Base-by-base conservation (phyloP, 2,113 vertebrate species). In the Mus spicilegus region DNA sequence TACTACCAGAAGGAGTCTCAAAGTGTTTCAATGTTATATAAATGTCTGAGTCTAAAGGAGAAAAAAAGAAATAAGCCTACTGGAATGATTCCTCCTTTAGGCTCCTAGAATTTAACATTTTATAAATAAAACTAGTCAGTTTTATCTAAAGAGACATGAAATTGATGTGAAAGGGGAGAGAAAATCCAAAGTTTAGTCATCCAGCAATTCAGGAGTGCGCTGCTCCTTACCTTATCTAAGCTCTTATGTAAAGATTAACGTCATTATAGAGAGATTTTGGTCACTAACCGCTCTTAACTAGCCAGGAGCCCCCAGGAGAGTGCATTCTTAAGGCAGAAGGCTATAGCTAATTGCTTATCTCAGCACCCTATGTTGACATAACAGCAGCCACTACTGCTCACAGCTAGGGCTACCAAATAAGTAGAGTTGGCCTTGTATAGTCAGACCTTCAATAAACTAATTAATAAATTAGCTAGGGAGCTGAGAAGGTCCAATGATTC, bases 251-350 rank as follows among this genome's bases (percentile, higher is more conserved):
- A 95, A 90, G 94, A 94, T 91, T 91, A 70, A 63, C 95, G 84
- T 92, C 93, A 96, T 96, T 4, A 89, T 95, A 95, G 98, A 96
- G 94, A 96, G 95, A 94, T 97, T 89, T 97, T 97, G 96, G 98
- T 96, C 98, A 95, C 97, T 96, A 97, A 98, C 97, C 84, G 97
- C 97, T 89, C 95, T 77, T 90, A 97, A 87, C 97, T 92, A 94
- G 96, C 98, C 97, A 80, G 97, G 95, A 98, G 97, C 75, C 94
- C 96, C 96, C 97, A 96, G 91, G 54, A 92, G 97, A 98, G 97
- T 28, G 3, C 82, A 97, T 97, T 94, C 98, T 98, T 98, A 97
- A 98, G 97, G 97, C 98, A 98, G 98, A 98, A 97, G 95, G 98
- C 98, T 85, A 95, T 86, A 98, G 97, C 96, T 95, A 97, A 91